Evolutionary conservation across 2,888 invertebrate genomes (phyloP).

Genomic region (Caenorhabditis doughertyi): DNA sequence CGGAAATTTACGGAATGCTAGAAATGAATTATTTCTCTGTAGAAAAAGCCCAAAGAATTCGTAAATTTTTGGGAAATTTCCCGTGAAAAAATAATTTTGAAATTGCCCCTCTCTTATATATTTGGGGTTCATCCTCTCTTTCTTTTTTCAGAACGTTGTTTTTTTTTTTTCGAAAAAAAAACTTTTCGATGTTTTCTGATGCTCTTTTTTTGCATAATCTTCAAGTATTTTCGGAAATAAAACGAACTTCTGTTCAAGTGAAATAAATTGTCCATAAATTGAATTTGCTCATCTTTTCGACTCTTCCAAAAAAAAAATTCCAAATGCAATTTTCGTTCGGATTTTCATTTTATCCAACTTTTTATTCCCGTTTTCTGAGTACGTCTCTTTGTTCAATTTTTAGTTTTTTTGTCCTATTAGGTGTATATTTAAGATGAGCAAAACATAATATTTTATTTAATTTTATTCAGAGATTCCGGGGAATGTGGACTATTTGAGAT

Average conservation of each 20-base stretch:
- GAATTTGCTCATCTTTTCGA: neutral
- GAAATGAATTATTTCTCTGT: too few relatives aligned
- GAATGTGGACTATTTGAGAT: too few relatives aligned
- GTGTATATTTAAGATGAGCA: too few relatives aligned
- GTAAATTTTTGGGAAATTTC: neutral
- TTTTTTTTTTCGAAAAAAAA: slow-evolving; percentile 1
- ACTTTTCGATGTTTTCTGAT: neutral
- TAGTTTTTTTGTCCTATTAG: neutral
- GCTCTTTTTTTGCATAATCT: too few relatives aligned
- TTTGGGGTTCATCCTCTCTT: neutral
- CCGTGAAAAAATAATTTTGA: neutral
- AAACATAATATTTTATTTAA: too few relatives aligned
- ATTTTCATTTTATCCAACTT: neutral
- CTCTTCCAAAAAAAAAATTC: neutral
- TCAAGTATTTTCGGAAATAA: neutral
- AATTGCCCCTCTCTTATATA: neutral
- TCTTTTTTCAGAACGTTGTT: neutral
- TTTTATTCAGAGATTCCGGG: too few relatives aligned
- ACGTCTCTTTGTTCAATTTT: neutral
- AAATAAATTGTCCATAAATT: too few relatives aligned
- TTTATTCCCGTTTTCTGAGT: neutral
- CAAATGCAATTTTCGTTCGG: neutral
- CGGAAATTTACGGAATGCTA: too few relatives aligned
- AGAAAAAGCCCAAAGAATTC: too few relatives aligned
- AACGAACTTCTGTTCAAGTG: slow-evolving; percentile 5